Evolutionary conservation across 2,888 invertebrate genomes (phyloP), one percentile per base, ranked within the genome.

Genomic region (Augochlorella aurata): DNA sequence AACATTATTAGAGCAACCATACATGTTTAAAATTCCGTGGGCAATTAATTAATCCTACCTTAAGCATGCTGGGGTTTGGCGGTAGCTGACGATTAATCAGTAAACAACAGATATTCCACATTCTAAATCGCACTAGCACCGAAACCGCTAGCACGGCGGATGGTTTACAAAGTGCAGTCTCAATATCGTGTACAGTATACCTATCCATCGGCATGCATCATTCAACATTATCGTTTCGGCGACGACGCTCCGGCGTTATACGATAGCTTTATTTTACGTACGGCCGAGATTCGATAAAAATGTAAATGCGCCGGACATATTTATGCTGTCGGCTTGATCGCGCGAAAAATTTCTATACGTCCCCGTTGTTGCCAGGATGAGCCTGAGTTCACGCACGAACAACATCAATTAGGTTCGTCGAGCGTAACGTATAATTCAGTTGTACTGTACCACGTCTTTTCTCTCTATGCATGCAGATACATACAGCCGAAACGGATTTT

Each of bases 211-310:
- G 74, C 66, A 71, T 66, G 54, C 74, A 58, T 77, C 61, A 52
- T 82, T 74, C 82, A 67, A 68, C 61, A 83, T 83, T 83, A 83
- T 77, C 82, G 74, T 82, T 67, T 72, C 74, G 45, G 38, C 52
- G 72, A 61, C 52, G 72, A 61, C 21, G 65, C 58, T 21, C 18
- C n/a, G 44, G 16, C 71, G 70, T 77, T 77, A 54, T 63, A 74
- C 73, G 67, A 58, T 70, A 74, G 77, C 70, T 73, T 79, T 79
- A 50, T 71, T 75, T 71, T 49, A 44, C 52, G n/a, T 70, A 58
- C 70, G 38, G 67, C 44, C 52, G 72, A 47, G 58, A 86, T 84
- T 85, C 77, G 80, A 86, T 86, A 86, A 86, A 86, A 84, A 86
- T 86, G 82, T 78, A 87, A 86, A 86, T 84, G 69, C 38, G 47